phyloP scores from a whole-genome alignment of 2,797 vertebrate species.

The Pseudocheirus occidentalis region DNA sequence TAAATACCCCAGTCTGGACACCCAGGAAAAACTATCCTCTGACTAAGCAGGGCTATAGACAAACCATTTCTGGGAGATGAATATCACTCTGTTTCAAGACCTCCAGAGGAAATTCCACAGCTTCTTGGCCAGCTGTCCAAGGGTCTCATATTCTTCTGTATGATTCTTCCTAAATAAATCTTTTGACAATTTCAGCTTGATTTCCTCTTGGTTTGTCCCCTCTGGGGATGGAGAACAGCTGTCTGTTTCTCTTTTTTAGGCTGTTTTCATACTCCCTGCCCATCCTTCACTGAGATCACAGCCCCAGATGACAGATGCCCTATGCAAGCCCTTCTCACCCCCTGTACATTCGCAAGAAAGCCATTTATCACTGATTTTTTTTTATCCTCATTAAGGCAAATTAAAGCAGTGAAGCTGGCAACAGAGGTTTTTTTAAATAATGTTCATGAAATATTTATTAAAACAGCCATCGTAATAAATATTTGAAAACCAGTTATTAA shows the following conservation, averaged over 20 bases:
- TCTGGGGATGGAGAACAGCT: background rate
- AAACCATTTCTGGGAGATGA: background rate
- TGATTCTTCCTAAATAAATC: fast-evolving
- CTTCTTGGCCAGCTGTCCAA: background rate
- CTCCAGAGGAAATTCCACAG: background rate
- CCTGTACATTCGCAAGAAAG: constrained; percentile 57
- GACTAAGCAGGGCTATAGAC: background rate
- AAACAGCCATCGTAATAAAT: constrained; percentile 87
- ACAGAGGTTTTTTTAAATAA: constrained; percentile 64
- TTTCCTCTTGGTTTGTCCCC: background rate
- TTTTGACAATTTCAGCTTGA: no score
- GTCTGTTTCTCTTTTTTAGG: background rate
- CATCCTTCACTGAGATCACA: constrained; percentile 2
- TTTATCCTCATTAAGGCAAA: constrained; percentile 86
- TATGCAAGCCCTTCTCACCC: constrained; percentile 54
- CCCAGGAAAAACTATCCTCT: background rate
- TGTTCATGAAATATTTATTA: constrained; percentile 87
- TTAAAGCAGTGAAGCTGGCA: constrained; percentile 83
- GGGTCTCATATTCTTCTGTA: background rate
- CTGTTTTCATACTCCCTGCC: background rate
- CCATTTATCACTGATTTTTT: constrained; percentile 82
- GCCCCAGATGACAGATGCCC: constrained; percentile 51
- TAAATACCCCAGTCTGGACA: background rate
- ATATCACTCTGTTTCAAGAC: background rate
- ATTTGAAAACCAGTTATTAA: constrained; percentile 87